A percentile compares a stretch with the other conserved stretches of the same genome.
Evolutionary conservation across 2,113 vertebrate species (phyloP).

Genomic region (Stegostoma tigrinum): DNA sequence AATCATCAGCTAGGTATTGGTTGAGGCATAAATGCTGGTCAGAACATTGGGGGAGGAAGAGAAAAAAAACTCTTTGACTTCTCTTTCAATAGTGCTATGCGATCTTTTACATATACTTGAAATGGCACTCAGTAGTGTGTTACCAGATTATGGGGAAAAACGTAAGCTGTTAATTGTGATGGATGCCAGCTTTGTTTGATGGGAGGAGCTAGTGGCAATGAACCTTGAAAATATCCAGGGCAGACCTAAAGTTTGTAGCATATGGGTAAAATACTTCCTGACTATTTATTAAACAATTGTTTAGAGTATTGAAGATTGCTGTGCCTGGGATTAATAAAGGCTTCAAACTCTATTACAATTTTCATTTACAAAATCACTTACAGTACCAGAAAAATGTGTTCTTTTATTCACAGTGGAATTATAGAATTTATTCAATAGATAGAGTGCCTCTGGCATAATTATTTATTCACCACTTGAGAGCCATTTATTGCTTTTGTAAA

Average conservation of each 20-base stretch:
- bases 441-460: conserved; percentile 31
- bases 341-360: conserved; percentile 28
- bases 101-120: background rate
- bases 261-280: conserved; percentile 8
- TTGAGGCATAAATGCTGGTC: no score
- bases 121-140: background rate
- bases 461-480: conserved; percentile 33
- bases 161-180: background rate
- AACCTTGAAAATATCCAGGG: background rate
- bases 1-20: background rate
- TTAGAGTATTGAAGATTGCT: conserved; percentile 10
- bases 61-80: background rate
- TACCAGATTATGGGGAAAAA: background rate
- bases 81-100: background rate
- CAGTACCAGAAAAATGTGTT: conserved; percentile 19
- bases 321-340: conserved; percentile 27
- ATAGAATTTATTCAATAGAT: conserved; percentile 20
- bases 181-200: background rate
- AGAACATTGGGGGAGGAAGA: background rate
- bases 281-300: conserved; percentile 34
- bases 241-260: background rate
- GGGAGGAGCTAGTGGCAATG: background rate
- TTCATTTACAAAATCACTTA: conserved; percentile 33
- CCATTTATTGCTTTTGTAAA: conserved; percentile 35
- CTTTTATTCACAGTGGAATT: conserved; percentile 32